Evolutionary conservation across 2,888 invertebrate genomes (phyloP), one percentile per base, ranked within the genome.

Genomic region (Andrena dorsata): DNA sequence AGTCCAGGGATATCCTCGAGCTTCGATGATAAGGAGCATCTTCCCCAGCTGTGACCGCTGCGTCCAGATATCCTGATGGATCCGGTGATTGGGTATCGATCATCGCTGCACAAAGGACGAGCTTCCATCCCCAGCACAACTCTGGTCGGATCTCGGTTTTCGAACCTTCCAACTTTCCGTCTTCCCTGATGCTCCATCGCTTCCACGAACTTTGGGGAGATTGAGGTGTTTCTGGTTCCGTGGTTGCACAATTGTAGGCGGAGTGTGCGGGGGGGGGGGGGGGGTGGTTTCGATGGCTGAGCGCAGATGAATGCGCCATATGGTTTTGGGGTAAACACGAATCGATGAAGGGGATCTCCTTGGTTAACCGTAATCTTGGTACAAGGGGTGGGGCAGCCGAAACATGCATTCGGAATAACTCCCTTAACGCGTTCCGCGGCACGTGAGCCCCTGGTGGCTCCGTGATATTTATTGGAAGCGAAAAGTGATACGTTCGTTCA

Each of bases 181-280:
- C 71, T 49, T 32, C 35, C 47, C 13, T 10, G 53, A 28, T 6
- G 16, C 70, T 41, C 60, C 47, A 63, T 66, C 71, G 23, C 26
- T 30, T 28, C 56, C 58, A 2, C 26, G 16, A 65, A 80, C 60
- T 76, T 80, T 61, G 56, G 61, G 35, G 63, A 63, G 72, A 80
- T 80, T 41, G 65, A 58, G 66, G 35, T 53, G 66, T 71, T 80
- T 71, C 76, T 61, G 76, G 61, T 61, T 26, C 26, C 66, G 8
- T 26, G 20, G 35, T 2, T 56, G 35, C 47, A 75, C 75, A 69
- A 75, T 76, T 4, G 61, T 8, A 28, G 30, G 28, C 16, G 69
- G 28, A 8, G 2, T 1, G 23, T 3, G 16, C 8, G 47, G 30
- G 8, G 56, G 56, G 30, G 23, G 5, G 16, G 13, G 47, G 30